Evolutionary conservation across 2,797 vertebrate species (phyloP).

Genomic region (Coranthus polyacanthus): DNA sequence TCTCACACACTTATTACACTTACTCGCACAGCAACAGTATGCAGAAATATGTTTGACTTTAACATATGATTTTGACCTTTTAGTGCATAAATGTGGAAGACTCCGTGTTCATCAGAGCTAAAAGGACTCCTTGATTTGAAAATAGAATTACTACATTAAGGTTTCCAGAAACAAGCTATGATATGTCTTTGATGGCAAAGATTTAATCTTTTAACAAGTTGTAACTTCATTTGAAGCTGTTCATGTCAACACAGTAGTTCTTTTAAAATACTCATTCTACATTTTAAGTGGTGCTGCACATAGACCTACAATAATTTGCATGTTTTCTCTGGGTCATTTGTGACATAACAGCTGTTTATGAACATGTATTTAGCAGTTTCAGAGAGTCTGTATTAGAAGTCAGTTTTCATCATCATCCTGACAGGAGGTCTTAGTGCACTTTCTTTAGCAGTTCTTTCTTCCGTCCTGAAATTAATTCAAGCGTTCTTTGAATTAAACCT

Average conservation of each 20-base stretch:
- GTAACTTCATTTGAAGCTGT: too few species aligned
- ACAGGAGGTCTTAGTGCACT: not conserved
- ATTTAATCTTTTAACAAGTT: not conserved
- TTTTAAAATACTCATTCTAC: too few species aligned
- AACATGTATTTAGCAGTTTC: not conserved
- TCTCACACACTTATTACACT: conserved; percentile 36
- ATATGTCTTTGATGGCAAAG: too few species aligned
- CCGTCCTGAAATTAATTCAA: not conserved
- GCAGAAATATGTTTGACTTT: conserved; percentile 10
- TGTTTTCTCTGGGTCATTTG: not conserved
- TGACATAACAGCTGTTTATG: conserved; percentile 2
- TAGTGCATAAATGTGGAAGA: not conserved
- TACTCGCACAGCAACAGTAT: conserved; percentile 16
- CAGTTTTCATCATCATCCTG: not conserved
- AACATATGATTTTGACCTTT: conserved; percentile 1
- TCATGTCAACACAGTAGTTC: too few species aligned
- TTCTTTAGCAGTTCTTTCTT: not conserved
- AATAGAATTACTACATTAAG: not conserved
- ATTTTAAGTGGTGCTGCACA: not conserved
- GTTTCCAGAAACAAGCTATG: not conserved
- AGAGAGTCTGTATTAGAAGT: conserved; percentile 3
- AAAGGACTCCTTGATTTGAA: too few species aligned
- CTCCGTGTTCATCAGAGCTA: not conserved
- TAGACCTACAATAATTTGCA: too few species aligned
- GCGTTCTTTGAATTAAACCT: conserved; percentile 3